Evolutionary conservation across 2,797 vertebrate species (phyloP), one percentile per base, ranked within the genome.

Genomic region (Lepus oiostolus): DNA sequence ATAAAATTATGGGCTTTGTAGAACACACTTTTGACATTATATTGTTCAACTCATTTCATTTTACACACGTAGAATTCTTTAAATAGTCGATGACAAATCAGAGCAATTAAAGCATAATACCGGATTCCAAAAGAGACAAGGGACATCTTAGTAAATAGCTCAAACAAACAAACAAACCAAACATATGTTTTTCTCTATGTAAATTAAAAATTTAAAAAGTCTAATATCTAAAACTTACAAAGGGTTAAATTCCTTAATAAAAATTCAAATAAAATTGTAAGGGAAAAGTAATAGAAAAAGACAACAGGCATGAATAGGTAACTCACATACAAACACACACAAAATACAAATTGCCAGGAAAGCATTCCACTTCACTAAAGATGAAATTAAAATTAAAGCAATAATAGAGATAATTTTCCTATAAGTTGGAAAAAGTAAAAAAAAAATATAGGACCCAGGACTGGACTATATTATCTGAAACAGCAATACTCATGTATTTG

Each of bases 1-100:
- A 32, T 58, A 60, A 71, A 76, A 65, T 32, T 35, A n/a, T 68
- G 42, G 26, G 8, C 22, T 81, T 75, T 28, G 17, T 42, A 62
- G 72, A 90, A 94, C 50, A 67, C 60, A 86, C 60, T 81, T 72
- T 65, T 32, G 28, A 92, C 42, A 79, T 68, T 30, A 52, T 70
- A 13, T 38, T 75, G 26, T 47, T 77, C 65, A 80, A 35, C 19
- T 75, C n/a, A 3, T 76, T 17, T 79, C 35, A 50, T 75, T 88
- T 58, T 47, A 32, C 4, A 28, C 38, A 47, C 21, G 3, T 17
- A 75, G 32, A 71, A 76, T 52, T 13, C 2, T 26, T 75, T 80
- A 72, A 24, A 30, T 62, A 60, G 8, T 7, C 35, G 6, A 38
- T 32, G 42, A 71, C 32, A 75, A 63, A 81, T 62, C 4, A 70